Evolutionary conservation across 2,113 vertebrate genomes (phyloP).

Genomic region (Sitta europaea): DNA sequence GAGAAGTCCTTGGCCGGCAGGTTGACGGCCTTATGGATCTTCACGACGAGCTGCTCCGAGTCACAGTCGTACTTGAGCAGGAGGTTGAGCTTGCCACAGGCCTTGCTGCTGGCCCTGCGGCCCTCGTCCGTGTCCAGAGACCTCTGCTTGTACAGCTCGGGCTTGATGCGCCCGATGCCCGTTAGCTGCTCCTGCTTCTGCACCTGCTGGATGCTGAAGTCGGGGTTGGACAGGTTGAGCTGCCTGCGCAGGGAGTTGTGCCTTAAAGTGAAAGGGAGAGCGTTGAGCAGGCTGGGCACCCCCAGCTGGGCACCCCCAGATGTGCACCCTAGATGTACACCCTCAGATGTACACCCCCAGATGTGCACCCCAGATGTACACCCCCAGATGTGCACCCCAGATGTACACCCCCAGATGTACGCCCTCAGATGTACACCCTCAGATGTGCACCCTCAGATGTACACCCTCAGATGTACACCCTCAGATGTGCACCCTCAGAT

Average conservation of each 20-base stretch:
- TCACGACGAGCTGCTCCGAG: constrained; percentile 95
- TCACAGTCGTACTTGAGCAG: constrained; percentile 96
- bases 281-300: not conserved
- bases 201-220: constrained; percentile 96
- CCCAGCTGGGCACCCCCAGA: too few species aligned
- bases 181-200: constrained; percentile 96
- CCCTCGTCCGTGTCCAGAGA: constrained; percentile 90
- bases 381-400: too few species aligned
- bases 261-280: constrained; percentile 76
- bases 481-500: too few species aligned
- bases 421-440: too few species aligned
- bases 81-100: constrained; percentile 91
- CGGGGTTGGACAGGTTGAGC: constrained; percentile 95
- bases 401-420: too few species aligned
- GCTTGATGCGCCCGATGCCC: constrained; percentile 90
- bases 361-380: too few species aligned
- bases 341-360: too few species aligned
- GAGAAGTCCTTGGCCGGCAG: constrained; percentile 98
- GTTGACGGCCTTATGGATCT: constrained; percentile 95
- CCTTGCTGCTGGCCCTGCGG: constrained; percentile 78
- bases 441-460: too few species aligned
- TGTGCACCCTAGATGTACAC: too few species aligned
- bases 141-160: constrained; percentile 95
- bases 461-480: too few species aligned
- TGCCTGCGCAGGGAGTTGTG: constrained; percentile 91